Conservation (phyloP, 2,888 invertebrate genomes). For the Agriotes lineatus region DNA sequence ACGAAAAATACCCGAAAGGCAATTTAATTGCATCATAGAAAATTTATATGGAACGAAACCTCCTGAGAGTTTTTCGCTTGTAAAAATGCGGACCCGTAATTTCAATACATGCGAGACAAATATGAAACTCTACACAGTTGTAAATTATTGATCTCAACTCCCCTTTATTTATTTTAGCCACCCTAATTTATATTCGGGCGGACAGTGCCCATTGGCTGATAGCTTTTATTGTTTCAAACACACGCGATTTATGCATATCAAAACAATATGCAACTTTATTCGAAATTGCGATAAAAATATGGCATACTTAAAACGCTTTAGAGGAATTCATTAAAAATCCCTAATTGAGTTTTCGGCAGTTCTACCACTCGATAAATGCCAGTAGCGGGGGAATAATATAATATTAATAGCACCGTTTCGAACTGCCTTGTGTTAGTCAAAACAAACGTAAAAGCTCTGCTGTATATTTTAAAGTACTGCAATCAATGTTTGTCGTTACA, state of each 20-base stretch:
- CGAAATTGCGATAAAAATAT: not conserved
- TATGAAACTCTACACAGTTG: conserved; percentile 62
- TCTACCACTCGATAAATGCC: too few species aligned
- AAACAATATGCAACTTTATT: conserved; percentile 39
- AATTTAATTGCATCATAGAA: conserved; percentile 62
- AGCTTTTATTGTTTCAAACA: conserved; percentile 57
- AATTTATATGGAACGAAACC: conserved; percentile 63
- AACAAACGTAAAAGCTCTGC: too few species aligned
- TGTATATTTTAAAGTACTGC: too few species aligned
- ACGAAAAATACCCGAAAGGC: conserved; percentile 54
- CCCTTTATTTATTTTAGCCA: conserved; percentile 66
- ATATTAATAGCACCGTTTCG: too few species aligned
- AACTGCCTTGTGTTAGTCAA: too few species aligned
- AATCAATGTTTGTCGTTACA: too few species aligned
- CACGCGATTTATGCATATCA: conserved; percentile 50
- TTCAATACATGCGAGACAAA: conserved; percentile 58
- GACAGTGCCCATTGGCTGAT: conserved; percentile 54
- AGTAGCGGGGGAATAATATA: too few species aligned
- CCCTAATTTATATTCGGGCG: conserved; percentile 63
- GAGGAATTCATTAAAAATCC: too few species aligned
- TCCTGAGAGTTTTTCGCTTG: conserved; percentile 62
- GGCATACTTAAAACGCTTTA: too few species aligned
- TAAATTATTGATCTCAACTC: conserved; percentile 64
- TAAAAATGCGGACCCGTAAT: conserved; percentile 63
- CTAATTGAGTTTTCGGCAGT: too few species aligned